Percentiles rank a stretch among this genome's conserved stretches.
phyloP scores from a whole-genome alignment of 2,113 vertebrate species.

The Plecturocebus donacophilus region DNA sequence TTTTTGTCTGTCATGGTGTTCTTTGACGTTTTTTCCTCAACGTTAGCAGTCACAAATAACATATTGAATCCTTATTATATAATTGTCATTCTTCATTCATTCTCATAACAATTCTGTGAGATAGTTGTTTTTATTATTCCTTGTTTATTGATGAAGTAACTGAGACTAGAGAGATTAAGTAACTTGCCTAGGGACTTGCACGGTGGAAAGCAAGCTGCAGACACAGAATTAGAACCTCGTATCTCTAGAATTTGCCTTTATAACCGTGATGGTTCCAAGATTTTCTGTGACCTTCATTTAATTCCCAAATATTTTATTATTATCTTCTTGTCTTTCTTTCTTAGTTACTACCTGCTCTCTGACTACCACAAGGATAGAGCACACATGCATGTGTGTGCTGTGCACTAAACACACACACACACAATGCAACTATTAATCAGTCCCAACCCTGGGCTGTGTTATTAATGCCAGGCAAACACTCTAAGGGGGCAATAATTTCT shows the following conservation, averaged over 20 bases:
- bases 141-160: slow-evolving; percentile 3
- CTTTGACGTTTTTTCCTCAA: not conserved
- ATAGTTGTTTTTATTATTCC: slow-evolving; percentile 14
- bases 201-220: not conserved
- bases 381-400: too few relatives aligned
- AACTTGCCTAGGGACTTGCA: not conserved
- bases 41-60: not conserved
- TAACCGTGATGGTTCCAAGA: not conserved
- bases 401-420: not conserved
- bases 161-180: not conserved
- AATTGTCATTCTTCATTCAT: not conserved
- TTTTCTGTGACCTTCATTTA: not conserved
- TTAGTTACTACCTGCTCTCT: not conserved
- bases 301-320: slow-evolving; percentile 20
- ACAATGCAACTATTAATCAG: not conserved
- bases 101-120: not conserved
- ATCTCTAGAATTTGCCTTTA: not conserved
- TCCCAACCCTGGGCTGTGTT: not conserved
- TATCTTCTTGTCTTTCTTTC: not conserved
- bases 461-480: not conserved
- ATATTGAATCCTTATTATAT: not conserved
- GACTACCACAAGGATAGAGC: not conserved
- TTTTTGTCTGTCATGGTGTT: not conserved
- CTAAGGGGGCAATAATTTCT: not conserved
- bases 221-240: not conserved